These are phyloP conservation scores for Zoanthus sociatus DNA, from an alignment of 92 coral and sea anemone genomes.

Conservation along the genomic window DNA sequence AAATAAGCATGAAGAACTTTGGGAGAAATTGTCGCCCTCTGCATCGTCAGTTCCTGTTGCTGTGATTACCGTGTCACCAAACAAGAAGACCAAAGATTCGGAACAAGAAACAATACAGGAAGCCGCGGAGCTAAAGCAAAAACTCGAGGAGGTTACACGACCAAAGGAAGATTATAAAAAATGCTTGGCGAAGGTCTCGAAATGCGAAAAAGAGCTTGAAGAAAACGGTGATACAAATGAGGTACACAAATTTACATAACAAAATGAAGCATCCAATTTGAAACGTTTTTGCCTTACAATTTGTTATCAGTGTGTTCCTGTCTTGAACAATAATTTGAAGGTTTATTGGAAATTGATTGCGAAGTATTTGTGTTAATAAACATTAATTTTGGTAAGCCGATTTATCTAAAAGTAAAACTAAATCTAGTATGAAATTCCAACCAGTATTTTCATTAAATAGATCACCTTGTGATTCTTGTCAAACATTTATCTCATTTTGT, in stretches of 20 bases:
- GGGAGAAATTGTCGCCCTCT: neutral
- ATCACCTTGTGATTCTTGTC: neutral
- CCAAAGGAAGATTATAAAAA: neutral
- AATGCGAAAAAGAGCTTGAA: conserved; percentile 10
- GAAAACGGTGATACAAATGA: neutral
- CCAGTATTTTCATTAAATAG: neutral
- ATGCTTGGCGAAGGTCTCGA: neutral
- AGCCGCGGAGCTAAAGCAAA: neutral
- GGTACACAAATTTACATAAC: neutral
- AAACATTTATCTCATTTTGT: neutral
- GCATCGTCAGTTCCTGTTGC: conserved; percentile 20
- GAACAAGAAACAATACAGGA: conserved; percentile 2
- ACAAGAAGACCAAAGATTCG: neutral
- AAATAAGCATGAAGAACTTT: conserved; percentile 5
- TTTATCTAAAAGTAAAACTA: too few relatives aligned
- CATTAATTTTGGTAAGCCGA: neutral
- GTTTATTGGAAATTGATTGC: neutral
- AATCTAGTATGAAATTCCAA: neutral
- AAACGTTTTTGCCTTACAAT: neutral
- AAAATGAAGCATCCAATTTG: neutral
- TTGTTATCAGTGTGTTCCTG: neutral
- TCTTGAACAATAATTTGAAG: neutral
- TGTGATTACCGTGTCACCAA: conserved; percentile 21
- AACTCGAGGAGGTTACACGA: neutral
- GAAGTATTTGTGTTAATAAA: neutral